Evolutionary conservation across 2,888 invertebrate genomes (phyloP), one percentile per base, ranked within the genome.

Genomic region (Drosophila mettleri): DNA sequence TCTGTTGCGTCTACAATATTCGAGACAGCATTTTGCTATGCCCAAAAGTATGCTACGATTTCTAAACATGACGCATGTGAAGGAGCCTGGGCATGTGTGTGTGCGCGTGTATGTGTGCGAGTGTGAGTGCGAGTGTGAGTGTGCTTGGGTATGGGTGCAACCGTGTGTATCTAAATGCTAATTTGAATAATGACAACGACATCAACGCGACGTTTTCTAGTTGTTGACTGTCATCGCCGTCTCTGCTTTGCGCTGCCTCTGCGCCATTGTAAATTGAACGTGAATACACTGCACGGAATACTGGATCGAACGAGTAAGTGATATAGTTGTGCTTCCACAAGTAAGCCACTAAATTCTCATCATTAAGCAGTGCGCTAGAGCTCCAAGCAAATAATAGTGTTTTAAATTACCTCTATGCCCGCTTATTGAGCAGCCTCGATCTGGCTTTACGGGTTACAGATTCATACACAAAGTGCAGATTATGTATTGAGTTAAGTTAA

Each of bases 131-230:
- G 62, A 71, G 51, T 54, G 69, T 24, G 8, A 16, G 43, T 27
- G 24, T 43, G 51, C 52, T 66, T 24, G 8, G 10, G 43, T 27
- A 16, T 43, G 43, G 5, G 43, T 76, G 69, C 70, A 70, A 45
- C 69, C 80, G 72, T 80, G 78, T 78, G 86, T 74, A 78, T 62
- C 74, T 74, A 84, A 78, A 71, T 80, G 79, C 85, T 88, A 86
- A 88, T 86, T 86, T 86, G 88, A 86, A 86, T 88, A 88, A 86
- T 88, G 88, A 88, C 79, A 86, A 77, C 86, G 84, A 86, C 85
- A 80, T 80, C 84, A 77, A 72, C 74, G 78, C 74, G 76, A 71
- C 88, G 88, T 86, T 88, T 85, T 86, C 86, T 83, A 80, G 76
- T 71, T 79, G 69, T 74, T 70, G 66, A 57, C 70, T 81, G 75